Base-by-base conservation (phyloP, 2,113 vertebrate genomes). In the Prolemur simus region DNA sequence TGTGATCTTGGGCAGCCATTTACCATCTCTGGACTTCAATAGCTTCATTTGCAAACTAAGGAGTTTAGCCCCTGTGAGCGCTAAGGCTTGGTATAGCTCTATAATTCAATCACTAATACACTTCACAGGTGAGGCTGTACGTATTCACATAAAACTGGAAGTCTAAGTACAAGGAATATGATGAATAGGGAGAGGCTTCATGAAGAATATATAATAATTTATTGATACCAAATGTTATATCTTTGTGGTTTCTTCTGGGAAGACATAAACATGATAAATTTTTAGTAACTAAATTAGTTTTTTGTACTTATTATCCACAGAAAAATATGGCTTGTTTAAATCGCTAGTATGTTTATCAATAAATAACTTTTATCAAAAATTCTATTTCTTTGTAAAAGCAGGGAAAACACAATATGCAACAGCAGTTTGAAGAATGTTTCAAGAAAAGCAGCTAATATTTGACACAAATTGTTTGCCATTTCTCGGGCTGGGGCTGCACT, bases 231-330 rank as follows among this genome's bases (percentile, higher is more conserved):
- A 88, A 63, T 91, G n/a, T 63, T 91, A 17, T 34, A 20, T 52
- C 23, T 83, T 81, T 25, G n/a, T 71, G 49, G 18, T 73, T 97
- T 91, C 78, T 91, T 37, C 87, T 39, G 49, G 56, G 66, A 85
- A 93, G 77, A 69, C 37, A 91, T 81, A 77, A 84, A 68, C 37
- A 52, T 92, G 83, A 90, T 49, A 83, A 64, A 63, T 87, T 83
- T 73, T 82, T 73, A 73, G 84, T 83, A 87, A 56, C 15, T 49
- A 90, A 89, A 74, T 95, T 73, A 77, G n/a, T 34, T 93, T 90
- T 93, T 68, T 80, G 60, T 73, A 49, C 32, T 83, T 93, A 94
- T 45, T 68, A 84, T 77, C 66, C 49, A 58, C 12, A 86, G 87
- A 63, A 74, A 93, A 86, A 66, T 49, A 77, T 20, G 39, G 20